These are phyloP conservation scores for Cliona cf. orientalis DNA, from an alignment of 37 sponge, comb jelly and placozoan species.

Conservation along the genomic window DNA sequence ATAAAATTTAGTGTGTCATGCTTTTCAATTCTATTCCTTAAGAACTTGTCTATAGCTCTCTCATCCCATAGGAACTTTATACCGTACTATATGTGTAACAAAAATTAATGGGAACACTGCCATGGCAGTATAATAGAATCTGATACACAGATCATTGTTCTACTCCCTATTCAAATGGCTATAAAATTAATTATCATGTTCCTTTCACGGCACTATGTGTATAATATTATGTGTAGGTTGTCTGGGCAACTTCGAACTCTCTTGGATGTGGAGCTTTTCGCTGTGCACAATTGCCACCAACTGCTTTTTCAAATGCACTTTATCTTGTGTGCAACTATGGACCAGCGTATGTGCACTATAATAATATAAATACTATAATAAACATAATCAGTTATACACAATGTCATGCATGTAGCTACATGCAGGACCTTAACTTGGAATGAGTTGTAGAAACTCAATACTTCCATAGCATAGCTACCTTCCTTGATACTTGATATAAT, in stretches of 20 bases:
- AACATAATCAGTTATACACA: too few relatives aligned
- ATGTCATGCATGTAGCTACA: too few relatives aligned
- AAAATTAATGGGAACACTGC: not conserved
- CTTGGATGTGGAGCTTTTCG: constrained; percentile 32
- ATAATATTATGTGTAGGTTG: constrained; percentile 4
- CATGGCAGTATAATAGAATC: not conserved
- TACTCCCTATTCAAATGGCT: not conserved
- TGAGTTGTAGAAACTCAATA: too few relatives aligned
- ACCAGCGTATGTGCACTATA: constrained; percentile 34
- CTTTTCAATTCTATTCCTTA: not conserved
- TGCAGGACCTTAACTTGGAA: too few relatives aligned
- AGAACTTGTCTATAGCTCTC: too few relatives aligned
- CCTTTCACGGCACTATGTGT: not conserved
- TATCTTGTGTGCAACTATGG: constrained; percentile 39
- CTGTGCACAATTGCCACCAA: constrained; percentile 8
- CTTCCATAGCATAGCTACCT: too few relatives aligned
- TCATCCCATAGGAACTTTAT: not conserved
- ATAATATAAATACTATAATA: too few relatives aligned
- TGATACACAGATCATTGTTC: too few relatives aligned
- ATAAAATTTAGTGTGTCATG: not conserved
- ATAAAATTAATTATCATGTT: not conserved
- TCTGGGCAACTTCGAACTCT: constrained; percentile 9
- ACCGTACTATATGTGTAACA: not conserved
- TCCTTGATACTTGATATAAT: too few relatives aligned
- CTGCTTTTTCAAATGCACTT: not conserved